Evolutionary conservation across 2,888 invertebrate species (phyloP), one percentile per base, ranked within the genome.

Genomic region (Epinotia brunnichana): DNA sequence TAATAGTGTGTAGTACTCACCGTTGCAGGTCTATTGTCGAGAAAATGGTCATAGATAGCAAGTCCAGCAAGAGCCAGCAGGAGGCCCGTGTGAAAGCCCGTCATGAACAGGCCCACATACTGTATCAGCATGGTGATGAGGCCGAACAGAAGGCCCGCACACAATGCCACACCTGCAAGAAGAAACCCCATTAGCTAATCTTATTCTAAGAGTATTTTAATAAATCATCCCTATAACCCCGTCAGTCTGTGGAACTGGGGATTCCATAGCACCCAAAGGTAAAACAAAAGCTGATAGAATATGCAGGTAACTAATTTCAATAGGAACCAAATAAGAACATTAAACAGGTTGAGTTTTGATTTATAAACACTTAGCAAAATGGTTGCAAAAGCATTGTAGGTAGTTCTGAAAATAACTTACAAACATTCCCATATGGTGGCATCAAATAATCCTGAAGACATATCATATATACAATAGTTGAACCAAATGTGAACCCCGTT

Each of bases 401-500:
- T 48, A n/a, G 5, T 5, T 4, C n/a, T 15, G 15, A 59, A 62
- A 24, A 24, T 17, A 5, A 90, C 91, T 90, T 86, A 95, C 95
- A 95, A 77, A 95, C 95, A 87, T 96, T 96, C 64, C 96, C 97
- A 83, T 96, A 95, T 66, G 95, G 94, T 15, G 96, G 96, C 87
- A 97, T 95, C 75, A 97, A 92, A 80, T 96, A 95, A 83, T 97
- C 96, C 87, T 97, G 97, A 64, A 96, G 92, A 85, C 97, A 97
- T 82, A 97, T 96, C 79, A 96, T 88, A 87, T 96, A 97, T 56
- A 97, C 96, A 76, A 97, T 95, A 75, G 96, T 95, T 64, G 97
- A 95, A 17, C 96, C 97, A 85, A 97, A 97, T 74, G 97, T 96
- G 86, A 97, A 96, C 44, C 98, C 98, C 62, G 97, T 97, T 66